These are phyloP conservation scores for Danio tinwini DNA, from an alignment of 2,797 vertebrate genomes.

Conservation along the genomic window DNA sequence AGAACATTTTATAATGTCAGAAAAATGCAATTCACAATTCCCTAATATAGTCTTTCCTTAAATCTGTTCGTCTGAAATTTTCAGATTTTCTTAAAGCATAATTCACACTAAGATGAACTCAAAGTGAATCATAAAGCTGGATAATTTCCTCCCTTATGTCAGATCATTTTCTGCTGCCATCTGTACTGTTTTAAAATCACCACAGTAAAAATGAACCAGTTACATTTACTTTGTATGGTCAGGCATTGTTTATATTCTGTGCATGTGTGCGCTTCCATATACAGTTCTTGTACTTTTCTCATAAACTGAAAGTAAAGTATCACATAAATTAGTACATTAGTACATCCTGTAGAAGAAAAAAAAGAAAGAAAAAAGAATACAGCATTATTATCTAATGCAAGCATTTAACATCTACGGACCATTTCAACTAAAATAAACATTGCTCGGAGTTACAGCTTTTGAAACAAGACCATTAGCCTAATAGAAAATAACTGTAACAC, in stretches of 20 bases:
- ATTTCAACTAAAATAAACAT: conserved; percentile 24
- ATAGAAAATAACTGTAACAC: conserved; percentile 17
- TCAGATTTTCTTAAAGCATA: no score
- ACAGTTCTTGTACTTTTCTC: not conserved
- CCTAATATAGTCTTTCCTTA: no score
- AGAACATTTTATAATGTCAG: no score
- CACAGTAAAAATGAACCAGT: conserved; percentile 34
- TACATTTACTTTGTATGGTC: not conserved
- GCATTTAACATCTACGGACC: conserved; percentile 1
- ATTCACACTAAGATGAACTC: no score
- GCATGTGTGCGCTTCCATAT: not conserved
- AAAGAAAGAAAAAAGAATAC: no score
- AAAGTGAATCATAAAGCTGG: no score
- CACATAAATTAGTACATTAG: conserved; percentile 11
- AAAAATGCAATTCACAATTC: no score
- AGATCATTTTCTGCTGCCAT: conserved; percentile 27
- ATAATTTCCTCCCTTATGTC: conserved; percentile 35
- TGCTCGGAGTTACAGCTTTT: not conserved
- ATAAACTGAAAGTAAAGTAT: conserved; percentile 4
- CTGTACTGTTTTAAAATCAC: conserved; percentile 32
- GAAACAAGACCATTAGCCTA: conserved; percentile 21
- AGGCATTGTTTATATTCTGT: not conserved
- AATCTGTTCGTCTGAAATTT: no score
- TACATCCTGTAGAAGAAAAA: conserved; percentile 5
- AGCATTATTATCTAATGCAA: conserved; percentile 2